These are phyloP conservation scores for Rhagonycha fulva DNA, from an alignment of 2,888 invertebrate species.

Conservation along the genomic window DNA sequence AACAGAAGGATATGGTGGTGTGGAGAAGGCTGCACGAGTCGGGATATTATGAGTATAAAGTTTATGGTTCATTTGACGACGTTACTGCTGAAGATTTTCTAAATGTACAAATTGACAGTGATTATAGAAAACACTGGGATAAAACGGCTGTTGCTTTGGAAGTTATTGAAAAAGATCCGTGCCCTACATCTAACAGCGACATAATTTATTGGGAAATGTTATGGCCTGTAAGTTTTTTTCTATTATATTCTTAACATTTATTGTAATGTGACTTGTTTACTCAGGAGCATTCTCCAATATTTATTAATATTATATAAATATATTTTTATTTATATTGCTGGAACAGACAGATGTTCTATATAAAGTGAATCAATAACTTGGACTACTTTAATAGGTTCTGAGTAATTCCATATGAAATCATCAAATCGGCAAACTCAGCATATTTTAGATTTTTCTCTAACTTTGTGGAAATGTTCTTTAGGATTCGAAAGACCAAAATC, in stretches of 20 bases:
- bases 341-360: not conserved
- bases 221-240: slow-evolving; percentile 72
- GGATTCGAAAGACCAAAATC: no score
- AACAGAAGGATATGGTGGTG: slow-evolving; percentile 77
- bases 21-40: slow-evolving; percentile 75
- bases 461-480: no score
- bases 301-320: no score
- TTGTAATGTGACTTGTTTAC: no score
- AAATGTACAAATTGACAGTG: slow-evolving; percentile 79
- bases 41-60: slow-evolving; percentile 82
- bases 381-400: no score
- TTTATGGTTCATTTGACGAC: slow-evolving; percentile 81
- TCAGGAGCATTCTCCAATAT: no score
- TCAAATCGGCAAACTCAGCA: no score
- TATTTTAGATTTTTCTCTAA: no score
- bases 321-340: not conserved
- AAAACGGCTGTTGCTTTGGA: slow-evolving; percentile 72
- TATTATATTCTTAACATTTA: not conserved
- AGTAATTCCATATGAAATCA: no score
- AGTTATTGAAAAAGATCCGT: slow-evolving; percentile 69
- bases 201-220: slow-evolving; percentile 87
- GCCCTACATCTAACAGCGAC: slow-evolving; percentile 65
- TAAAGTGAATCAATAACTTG: no score
- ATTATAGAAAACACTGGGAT: slow-evolving; percentile 82
- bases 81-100: slow-evolving; percentile 79